Percentiles rank a stretch among this genome's conserved stretches.
These are phyloP conservation scores for Nesogale talazaci DNA, from an alignment of 2,113 vertebrate genomes.

Conservation along the genomic window DNA sequence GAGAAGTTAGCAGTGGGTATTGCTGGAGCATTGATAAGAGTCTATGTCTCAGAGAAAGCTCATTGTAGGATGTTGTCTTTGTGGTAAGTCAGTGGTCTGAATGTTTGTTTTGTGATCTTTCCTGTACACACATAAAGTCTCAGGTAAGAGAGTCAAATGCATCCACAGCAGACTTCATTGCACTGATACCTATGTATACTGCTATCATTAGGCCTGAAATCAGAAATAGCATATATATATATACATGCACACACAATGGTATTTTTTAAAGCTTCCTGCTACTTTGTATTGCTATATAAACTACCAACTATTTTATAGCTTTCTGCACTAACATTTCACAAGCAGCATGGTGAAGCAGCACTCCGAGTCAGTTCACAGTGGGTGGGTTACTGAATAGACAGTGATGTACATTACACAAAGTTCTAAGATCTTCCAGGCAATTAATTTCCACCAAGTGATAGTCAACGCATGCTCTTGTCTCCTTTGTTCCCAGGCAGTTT, in stretches of 20 bases:
- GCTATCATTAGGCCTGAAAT: neutral
- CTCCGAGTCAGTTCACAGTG: neutral
- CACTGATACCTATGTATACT: neutral
- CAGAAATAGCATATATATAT: neutral
- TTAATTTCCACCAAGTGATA: neutral
- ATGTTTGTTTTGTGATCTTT: neutral
- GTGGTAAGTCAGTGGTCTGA: neutral
- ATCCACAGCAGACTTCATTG: neutral
- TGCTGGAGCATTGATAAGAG: rapidly evolving
- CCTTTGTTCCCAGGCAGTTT: neutral
- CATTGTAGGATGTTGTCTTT: neutral
- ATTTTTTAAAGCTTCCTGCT: neutral
- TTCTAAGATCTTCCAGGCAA: neutral
- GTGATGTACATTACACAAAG: neutral
- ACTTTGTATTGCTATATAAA: no score
- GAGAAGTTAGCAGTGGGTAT: neutral
- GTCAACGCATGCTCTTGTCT: neutral
- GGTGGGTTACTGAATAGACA: neutral
- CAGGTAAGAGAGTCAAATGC: neutral
- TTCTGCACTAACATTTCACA: neutral
- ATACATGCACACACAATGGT: neutral
- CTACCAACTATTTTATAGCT: no score
- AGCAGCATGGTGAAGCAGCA: neutral
- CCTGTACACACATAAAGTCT: neutral
- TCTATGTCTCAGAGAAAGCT: neutral